phyloP scores from a whole-genome alignment of 2,113 vertebrate genomes.

The Cryptomyrus ogoouensis region DNA sequence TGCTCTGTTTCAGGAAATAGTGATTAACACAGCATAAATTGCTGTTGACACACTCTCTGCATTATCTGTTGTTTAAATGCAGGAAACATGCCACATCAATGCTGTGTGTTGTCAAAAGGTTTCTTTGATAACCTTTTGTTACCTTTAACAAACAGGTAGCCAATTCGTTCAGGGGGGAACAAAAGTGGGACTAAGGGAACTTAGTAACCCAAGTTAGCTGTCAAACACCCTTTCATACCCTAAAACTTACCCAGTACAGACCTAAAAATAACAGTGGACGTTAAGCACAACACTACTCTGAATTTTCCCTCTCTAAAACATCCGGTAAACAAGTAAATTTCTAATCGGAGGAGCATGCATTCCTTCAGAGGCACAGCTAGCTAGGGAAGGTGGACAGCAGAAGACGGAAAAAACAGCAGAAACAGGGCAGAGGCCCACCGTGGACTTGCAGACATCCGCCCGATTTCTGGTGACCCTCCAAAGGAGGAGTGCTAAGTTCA shows the following conservation, averaged over 20 bases:
- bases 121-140: background rate
- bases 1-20: background rate
- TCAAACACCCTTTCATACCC: background rate
- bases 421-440: background rate
- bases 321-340: background rate
- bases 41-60: background rate
- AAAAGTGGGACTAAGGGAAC: background rate
- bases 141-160: background rate
- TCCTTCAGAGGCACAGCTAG: background rate
- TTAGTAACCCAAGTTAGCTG: background rate
- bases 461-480: background rate
- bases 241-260: background rate
- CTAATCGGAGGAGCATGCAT: background rate
- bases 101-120: background rate
- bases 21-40: background rate
- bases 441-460: background rate
- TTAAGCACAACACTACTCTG: background rate
- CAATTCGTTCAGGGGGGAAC: background rate
- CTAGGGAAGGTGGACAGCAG: background rate
- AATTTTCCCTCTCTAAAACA: background rate
- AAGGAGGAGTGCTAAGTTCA: background rate
- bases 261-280: background rate
- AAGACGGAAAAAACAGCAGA: background rate
- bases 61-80: background rate
- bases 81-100: background rate